Evolutionary conservation across 2,888 invertebrate species (phyloP).

Genomic region (Leistus spinibarbis): DNA sequence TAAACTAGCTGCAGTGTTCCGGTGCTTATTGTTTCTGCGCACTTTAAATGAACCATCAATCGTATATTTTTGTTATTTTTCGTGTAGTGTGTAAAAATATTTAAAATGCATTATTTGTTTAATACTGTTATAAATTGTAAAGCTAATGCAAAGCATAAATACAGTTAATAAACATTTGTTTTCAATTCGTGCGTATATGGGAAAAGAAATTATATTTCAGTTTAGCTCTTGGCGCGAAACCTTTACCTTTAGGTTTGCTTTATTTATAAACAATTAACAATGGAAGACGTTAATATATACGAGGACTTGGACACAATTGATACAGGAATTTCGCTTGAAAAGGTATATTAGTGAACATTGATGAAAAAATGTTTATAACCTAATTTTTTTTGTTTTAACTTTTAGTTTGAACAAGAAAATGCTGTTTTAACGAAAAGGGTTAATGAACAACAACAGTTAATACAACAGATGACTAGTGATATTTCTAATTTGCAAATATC

Average conservation of each 20-base stretch:
- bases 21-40: background rate
- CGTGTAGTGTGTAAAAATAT: background rate
- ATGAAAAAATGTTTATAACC: constrained; percentile 39
- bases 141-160: background rate
- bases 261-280: constrained; percentile 16
- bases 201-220: background rate
- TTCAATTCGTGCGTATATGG: background rate
- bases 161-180: background rate
- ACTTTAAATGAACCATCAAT: background rate
- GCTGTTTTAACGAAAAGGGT: constrained; percentile 44
- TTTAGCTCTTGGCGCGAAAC: background rate
- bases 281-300: constrained; percentile 55
- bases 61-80: background rate
- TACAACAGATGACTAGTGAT: constrained; percentile 47
- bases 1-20: background rate
- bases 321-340: constrained; percentile 46
- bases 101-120: background rate
- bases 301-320: constrained; percentile 53
- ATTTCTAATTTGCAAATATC: constrained; percentile 48
- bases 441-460: constrained; percentile 48
- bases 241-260: background rate
- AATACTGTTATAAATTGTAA: background rate
- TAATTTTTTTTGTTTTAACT: constrained; percentile 40
- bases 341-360: constrained; percentile 44
- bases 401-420: constrained; percentile 50